Percentiles rank a stretch among this genome's conserved stretches.
These are phyloP conservation scores for Cynaeus angustus DNA, from an alignment of 2,888 invertebrate genomes.

Conservation along the genomic window DNA sequence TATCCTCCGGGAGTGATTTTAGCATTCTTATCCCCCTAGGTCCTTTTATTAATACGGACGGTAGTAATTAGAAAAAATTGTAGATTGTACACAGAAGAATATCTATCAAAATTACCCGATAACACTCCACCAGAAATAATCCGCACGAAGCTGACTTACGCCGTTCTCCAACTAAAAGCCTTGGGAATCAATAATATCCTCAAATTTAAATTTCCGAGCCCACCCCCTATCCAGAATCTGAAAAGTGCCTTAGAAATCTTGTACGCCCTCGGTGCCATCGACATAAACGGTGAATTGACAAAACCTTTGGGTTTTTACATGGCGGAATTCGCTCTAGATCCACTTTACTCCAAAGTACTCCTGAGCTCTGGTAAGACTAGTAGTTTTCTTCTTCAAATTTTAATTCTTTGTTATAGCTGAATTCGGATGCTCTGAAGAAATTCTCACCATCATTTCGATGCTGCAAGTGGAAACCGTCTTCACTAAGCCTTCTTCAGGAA, in stretches of 20 bases:
- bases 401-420: constrained; percentile 75
- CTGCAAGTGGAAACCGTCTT: constrained; percentile 96
- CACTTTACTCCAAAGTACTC: constrained; percentile 90
- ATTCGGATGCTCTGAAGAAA: constrained; percentile 94
- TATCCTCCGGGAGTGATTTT: too few species aligned
- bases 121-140: constrained; percentile 95
- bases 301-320: constrained; percentile 85
- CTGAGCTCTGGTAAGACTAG: constrained; percentile 79
- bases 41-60: too few species aligned
- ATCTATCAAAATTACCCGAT: constrained; percentile 80
- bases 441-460: constrained; percentile 92
- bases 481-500: constrained; percentile 81
- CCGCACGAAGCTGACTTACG: constrained; percentile 87
- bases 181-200: constrained; percentile 94
- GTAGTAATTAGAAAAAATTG: too few species aligned
- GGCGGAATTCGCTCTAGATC: constrained; percentile 93
- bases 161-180: constrained; percentile 93
- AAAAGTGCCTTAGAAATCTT: constrained; percentile 89
- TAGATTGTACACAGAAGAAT: constrained; percentile 86
- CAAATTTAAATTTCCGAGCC: constrained; percentile 92
- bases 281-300: constrained; percentile 85
- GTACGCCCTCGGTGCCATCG: constrained; percentile 88
- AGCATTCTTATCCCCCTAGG: too few species aligned
- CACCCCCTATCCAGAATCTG: constrained; percentile 92
- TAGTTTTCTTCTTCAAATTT: not conserved